A percentile compares a stretch with the other conserved stretches of the same genome.
These are phyloP conservation scores for Oligia fasciuncula DNA, from an alignment of 2,888 invertebrate species.

Conservation along the genomic window DNA sequence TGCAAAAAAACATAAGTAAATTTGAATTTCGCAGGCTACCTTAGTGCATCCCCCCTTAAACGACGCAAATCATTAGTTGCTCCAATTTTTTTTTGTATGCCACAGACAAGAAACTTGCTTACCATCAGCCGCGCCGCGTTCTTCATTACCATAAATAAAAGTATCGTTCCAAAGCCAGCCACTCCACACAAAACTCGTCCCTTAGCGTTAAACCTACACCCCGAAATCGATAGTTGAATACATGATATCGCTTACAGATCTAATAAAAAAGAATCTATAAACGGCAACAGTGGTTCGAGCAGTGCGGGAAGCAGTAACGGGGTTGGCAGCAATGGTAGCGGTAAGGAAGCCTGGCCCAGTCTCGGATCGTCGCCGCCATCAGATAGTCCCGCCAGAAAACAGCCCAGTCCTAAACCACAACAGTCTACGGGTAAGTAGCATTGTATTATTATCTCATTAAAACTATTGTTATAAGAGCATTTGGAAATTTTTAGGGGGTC, in stretches of 20 bases:
- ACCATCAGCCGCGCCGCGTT: neutral
- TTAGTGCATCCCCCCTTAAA: neutral
- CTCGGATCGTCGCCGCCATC: slow-evolving; percentile 90
- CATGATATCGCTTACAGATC: slow-evolving; percentile 74
- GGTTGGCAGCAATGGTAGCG: slow-evolving; percentile 79
- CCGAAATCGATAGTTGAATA: slow-evolving; percentile 31
- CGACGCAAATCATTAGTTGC: neutral
- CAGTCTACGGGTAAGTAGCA: slow-evolving; percentile 74
- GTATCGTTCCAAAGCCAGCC: slow-evolving; percentile 20
- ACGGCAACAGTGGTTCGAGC: slow-evolving; percentile 71
- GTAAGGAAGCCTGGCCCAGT: slow-evolving; percentile 94
- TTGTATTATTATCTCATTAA: neutral
- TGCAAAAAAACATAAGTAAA: no score
- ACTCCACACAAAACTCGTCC: slow-evolving; percentile 32
- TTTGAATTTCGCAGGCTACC: no score
- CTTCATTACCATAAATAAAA: neutral
- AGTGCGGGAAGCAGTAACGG: slow-evolving; percentile 68
- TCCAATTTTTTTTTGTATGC: neutral
- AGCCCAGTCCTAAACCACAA: slow-evolving; percentile 83
- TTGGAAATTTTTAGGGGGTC: no score
- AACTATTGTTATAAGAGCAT: neutral
- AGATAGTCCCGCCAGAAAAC: slow-evolving; percentile 83
- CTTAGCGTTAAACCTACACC: slow-evolving; percentile 32
- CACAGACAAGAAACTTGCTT: neutral
- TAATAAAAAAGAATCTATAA: slow-evolving; percentile 81